phyloP scores from a whole-genome alignment of 2,797 vertebrate genomes.

The Streptopelia turtur region DNA sequence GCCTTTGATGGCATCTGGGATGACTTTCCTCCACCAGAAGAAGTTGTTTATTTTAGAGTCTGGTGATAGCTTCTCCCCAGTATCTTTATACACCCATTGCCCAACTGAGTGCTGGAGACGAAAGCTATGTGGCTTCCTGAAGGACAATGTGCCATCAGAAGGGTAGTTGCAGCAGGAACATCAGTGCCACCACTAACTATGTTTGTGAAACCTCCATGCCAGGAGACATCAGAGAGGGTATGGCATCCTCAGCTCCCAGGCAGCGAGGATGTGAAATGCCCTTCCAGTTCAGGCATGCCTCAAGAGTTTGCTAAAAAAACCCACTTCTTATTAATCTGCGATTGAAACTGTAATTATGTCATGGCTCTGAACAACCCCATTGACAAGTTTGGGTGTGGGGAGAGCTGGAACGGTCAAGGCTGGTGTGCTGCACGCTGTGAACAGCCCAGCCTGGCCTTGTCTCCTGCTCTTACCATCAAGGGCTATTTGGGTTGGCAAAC shows the following conservation, averaged over 20 bases:
- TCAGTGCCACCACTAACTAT: neutral
- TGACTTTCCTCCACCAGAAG: neutral
- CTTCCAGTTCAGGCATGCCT: constrained; percentile 76
- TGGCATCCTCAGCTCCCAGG: constrained; percentile 58
- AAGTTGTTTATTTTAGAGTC: neutral
- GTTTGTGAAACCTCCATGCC: neutral
- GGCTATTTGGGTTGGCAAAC: neutral
- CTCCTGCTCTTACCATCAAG: rapidly evolving
- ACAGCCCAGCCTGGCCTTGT: neutral
- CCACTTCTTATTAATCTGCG: constrained; percentile 75
- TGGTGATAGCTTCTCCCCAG: neutral
- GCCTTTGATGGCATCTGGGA: neutral
- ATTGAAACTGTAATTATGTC: constrained; percentile 79
- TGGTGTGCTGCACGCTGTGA: rapidly evolving
- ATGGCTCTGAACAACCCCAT: constrained; percentile 42
- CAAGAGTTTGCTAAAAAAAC: constrained; percentile 49
- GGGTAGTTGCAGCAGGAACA: neutral
- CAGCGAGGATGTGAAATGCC: constrained; percentile 50
- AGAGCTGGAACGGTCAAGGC: neutral
- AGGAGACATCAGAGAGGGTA: constrained; percentile 68
- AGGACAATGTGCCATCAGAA: neutral
- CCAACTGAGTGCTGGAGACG: neutral
- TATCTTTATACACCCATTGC: rapidly evolving
- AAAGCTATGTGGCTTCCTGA: neutral
- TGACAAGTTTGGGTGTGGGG: constrained; percentile 63